Conservation (phyloP, 2,113 vertebrate species). For the Nettapus auritus region DNA sequence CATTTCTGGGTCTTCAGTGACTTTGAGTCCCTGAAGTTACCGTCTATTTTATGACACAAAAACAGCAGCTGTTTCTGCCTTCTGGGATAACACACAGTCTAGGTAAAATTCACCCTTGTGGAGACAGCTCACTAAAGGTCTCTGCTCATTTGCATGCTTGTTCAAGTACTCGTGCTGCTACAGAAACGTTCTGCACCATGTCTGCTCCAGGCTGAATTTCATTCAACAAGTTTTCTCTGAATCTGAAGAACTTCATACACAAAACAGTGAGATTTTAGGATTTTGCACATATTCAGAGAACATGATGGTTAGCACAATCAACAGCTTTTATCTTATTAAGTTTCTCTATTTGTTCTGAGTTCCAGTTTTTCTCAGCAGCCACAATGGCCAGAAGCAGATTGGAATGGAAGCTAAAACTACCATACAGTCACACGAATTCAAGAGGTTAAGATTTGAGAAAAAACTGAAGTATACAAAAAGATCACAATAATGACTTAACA, state of each 20-base stretch:
- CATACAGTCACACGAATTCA: not conserved
- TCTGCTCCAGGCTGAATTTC: not conserved
- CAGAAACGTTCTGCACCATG: not conserved
- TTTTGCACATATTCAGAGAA: not conserved
- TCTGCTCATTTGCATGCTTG: not conserved
- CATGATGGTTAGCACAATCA: not conserved
- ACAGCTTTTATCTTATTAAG: not conserved
- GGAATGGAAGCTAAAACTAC: not conserved
- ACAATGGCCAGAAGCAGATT: not conserved
- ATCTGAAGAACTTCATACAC: not conserved
- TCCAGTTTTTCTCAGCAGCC: not conserved
- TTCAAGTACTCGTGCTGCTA: not conserved
- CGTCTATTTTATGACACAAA: not conserved
- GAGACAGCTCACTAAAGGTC: not conserved
- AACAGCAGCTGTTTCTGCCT: conserved; percentile 1
- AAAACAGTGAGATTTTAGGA: not conserved
- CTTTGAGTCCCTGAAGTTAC: not conserved
- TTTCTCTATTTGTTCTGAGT: not conserved
- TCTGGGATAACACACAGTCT: not conserved
- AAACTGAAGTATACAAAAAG: not conserved
- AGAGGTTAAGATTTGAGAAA: not conserved
- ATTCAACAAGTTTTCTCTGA: not conserved
- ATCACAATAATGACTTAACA: not conserved
- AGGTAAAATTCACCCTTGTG: not conserved
- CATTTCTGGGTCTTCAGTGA: not conserved